Conservation (phyloP, 2,113 vertebrate genomes). For the Connochaetes taurinus region DNA sequence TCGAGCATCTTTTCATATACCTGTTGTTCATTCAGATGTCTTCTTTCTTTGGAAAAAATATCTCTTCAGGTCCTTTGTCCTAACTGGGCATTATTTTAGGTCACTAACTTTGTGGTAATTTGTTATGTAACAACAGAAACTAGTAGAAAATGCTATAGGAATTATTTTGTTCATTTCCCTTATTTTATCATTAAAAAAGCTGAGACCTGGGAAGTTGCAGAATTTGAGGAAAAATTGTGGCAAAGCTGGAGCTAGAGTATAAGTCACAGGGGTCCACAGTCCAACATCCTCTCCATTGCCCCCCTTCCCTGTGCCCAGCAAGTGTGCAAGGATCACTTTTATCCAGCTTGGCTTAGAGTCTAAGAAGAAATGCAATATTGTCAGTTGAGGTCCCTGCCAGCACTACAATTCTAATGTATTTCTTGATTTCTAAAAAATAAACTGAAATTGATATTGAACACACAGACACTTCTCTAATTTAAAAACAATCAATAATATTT, state of each 20-base stretch:
- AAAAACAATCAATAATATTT: slow-evolving; percentile 65
- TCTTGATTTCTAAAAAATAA: slow-evolving; percentile 55
- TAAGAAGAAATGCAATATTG: not conserved
- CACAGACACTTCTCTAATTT: slow-evolving; percentile 61
- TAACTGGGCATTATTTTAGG: not conserved
- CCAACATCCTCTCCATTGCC: not conserved
- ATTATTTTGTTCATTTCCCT: not conserved
- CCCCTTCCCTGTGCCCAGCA: not conserved
- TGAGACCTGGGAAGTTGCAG: not conserved
- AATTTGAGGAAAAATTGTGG: not conserved
- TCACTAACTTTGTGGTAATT: not conserved
- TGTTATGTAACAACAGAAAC: not conserved
- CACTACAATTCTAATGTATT: slow-evolving; percentile 5
- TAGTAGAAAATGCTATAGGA: not conserved
- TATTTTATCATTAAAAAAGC: not conserved
- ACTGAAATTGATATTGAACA: slow-evolving; percentile 56
- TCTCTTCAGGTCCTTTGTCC: not conserved
- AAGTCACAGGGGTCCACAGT: not conserved
- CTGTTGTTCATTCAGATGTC: not conserved
- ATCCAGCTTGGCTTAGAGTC: not conserved
- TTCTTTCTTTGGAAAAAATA: not conserved
- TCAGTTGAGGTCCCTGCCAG: not conserved
- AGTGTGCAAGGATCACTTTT: not conserved
- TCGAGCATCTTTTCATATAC: not conserved
- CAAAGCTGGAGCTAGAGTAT: not conserved